Conservation (phyloP, 1,140 invertebrate species). For the Zelostemma sp. region DNA sequence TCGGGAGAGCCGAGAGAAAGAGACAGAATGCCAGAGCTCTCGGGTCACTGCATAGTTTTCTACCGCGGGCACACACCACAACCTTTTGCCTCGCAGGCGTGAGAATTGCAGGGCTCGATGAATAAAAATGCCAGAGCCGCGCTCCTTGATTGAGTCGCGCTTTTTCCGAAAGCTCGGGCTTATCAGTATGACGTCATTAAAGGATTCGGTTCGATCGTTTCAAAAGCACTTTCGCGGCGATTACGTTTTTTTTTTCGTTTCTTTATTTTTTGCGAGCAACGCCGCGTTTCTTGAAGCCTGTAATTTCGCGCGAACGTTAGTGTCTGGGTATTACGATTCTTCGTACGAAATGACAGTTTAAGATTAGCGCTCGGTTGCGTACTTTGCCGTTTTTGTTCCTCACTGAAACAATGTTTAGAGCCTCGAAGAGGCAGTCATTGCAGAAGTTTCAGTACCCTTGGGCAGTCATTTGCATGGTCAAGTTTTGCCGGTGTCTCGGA, state of each 20-base stretch:
- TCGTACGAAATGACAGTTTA: conserved; percentile 23
- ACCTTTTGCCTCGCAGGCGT: conserved; percentile 55
- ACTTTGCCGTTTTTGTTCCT: conserved; percentile 5
- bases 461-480: conserved; percentile 28
- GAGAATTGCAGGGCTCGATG: conserved; percentile 53
- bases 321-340: no score
- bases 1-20: conserved; percentile 41
- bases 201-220: no score
- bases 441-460: conserved; percentile 13
- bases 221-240: no score
- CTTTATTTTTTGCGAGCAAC: no score
- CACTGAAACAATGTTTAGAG: conserved; percentile 15
- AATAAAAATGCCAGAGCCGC: conserved; percentile 25
- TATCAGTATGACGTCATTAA: no score
- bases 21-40: conserved; percentile 44
- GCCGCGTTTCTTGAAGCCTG: neutral
- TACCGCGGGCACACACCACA: conserved; percentile 49
- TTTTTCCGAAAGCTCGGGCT: no score
- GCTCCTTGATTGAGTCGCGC: no score
- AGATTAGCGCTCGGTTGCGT: conserved; percentile 11
- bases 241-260: no score
- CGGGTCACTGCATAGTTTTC: conserved; percentile 55
- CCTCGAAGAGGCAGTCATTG: conserved; percentile 8
- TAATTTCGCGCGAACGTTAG: conserved; percentile 21
- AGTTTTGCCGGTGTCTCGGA: conserved; percentile 28